Base-by-base conservation (phyloP, 1,140 invertebrate species). In the Zaprionus ghesquierei region DNA sequence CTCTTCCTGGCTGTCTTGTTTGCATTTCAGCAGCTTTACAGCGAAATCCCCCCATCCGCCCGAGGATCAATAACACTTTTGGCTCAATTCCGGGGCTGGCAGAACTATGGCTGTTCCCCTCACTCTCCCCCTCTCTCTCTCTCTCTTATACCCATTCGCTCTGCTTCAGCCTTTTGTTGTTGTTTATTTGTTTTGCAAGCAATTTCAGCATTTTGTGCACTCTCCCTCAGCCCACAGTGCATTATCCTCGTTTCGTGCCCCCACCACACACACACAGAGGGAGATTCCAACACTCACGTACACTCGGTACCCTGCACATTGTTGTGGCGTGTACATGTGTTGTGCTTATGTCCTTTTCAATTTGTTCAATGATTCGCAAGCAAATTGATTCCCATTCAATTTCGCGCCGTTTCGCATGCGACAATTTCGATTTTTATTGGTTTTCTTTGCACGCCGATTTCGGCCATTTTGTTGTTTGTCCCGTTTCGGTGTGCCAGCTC, bases 341-440 rank as follows among this genome's bases (percentile, higher is more conserved):
- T 60, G 72, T 75, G 56, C 76, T 77, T 80, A 75, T 87, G 81
- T 75, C 80, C 71, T 90, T 89, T 90, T 90, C 89, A 90, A 90
- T 90, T 90, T 90, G 84, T 87, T 90, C 89, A 90, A 90, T 90
- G 89, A 90, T 90, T 89, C 84, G 89, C 77, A 90, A 90, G 89
- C 89, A 90, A 90, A 90, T 90, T 90, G 89, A 90, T 89, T 90
- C 82, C 71, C 89, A 90, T 89, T 90, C 89, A 90, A 90, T 90
- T 90, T 81, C 87, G 79, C 82, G 79, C 75, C 77, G 81, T 80
- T 87, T 84, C 87, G 81, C 73, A 79, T 86, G 79, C 82, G 87
- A 90, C 81, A 87, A 90, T 90, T 90, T 90, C 79, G 81, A 90
- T 90, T 82, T 87, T 90, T 90, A 90, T 90, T 90, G 79, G 79